Conservation (phyloP, 2,113 vertebrate genomes). For the Pleuronectes platessa region DNA sequence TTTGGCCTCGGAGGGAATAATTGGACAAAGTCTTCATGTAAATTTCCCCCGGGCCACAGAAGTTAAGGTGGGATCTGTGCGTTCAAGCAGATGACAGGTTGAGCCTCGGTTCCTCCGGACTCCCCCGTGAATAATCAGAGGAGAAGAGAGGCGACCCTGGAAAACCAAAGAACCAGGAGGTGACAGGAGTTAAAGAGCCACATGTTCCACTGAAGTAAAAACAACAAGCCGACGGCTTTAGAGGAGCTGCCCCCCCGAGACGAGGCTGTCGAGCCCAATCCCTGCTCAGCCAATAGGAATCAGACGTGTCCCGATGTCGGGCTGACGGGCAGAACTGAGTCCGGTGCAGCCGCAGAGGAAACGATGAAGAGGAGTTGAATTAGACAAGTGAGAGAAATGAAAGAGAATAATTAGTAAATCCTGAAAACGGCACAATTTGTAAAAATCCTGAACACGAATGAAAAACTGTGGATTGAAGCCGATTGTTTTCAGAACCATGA, state of each 20-base stretch:
- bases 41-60: slow-evolving; percentile 72
- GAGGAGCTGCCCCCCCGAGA: background rate
- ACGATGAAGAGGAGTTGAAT: slow-evolving; percentile 52
- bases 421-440: slow-evolving; percentile 60
- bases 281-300: slow-evolving; percentile 35
- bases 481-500: slow-evolving; percentile 54
- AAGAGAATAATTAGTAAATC: slow-evolving; percentile 72
- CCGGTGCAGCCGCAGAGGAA: slow-evolving; percentile 3
- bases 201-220: slow-evolving; percentile 49
- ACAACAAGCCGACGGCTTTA: slow-evolving; percentile 51
- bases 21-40: slow-evolving; percentile 84
- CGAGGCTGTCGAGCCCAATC: slow-evolving; percentile 27
- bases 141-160: slow-evolving; percentile 34
- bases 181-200: slow-evolving; percentile 65
- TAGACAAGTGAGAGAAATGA: slow-evolving; percentile 64
- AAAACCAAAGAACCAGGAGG: slow-evolving; percentile 38
- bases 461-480: slow-evolving; percentile 26
- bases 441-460: slow-evolving; percentile 23
- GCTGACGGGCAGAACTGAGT: slow-evolving; percentile 47
- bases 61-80: slow-evolving; percentile 80
- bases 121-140: slow-evolving; percentile 64
- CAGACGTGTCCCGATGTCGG: slow-evolving; percentile 25
- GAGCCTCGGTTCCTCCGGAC: slow-evolving; percentile 69
- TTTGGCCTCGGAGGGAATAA: slow-evolving; percentile 72
- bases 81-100: slow-evolving; percentile 82